These are phyloP conservation scores for Podarcis cretensis DNA, from an alignment of 2,113 vertebrate genomes.

Conservation along the genomic window DNA sequence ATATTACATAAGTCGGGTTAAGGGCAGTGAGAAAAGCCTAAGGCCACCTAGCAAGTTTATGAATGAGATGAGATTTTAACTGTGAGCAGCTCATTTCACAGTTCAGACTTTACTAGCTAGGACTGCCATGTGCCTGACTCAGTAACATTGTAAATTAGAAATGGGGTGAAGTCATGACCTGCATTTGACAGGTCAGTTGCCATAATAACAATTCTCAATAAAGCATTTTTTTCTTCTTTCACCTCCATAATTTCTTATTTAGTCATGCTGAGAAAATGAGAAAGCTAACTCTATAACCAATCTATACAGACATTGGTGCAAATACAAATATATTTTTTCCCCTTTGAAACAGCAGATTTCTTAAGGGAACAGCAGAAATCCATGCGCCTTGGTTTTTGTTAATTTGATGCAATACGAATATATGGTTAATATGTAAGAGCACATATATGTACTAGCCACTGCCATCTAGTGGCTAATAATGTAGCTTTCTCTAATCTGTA, in stretches of 20 bases:
- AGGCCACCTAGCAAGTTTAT: not conserved
- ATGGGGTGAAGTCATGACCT: not conserved
- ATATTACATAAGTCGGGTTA: not conserved
- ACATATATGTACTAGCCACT: constrained; percentile 19
- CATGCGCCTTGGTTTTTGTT: not conserved
- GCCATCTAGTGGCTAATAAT: constrained; percentile 73
- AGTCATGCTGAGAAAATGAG: not conserved
- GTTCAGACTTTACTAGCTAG: not conserved
- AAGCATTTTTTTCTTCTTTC: rapidly evolving
- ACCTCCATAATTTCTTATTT: not conserved
- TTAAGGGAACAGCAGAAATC: not conserved
- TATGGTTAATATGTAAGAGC: not conserved
- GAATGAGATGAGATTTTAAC: not conserved
- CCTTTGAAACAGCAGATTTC: not conserved
- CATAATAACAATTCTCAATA: constrained; percentile 4
- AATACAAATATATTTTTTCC: rapidly evolving
- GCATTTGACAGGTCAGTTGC: constrained; percentile 22
- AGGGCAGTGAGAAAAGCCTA: not conserved
- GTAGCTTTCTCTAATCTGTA: not conserved
- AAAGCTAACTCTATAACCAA: not conserved
- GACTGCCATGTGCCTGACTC: not conserved
- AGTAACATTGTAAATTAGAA: not conserved
- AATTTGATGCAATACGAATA: rapidly evolving
- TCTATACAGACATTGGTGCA: rapidly evolving
- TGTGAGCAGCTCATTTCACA: not conserved